Evolutionary conservation across 2,888 invertebrate species (phyloP), one percentile per base, ranked within the genome.

Genomic region (Diachrysia chrysitis): DNA sequence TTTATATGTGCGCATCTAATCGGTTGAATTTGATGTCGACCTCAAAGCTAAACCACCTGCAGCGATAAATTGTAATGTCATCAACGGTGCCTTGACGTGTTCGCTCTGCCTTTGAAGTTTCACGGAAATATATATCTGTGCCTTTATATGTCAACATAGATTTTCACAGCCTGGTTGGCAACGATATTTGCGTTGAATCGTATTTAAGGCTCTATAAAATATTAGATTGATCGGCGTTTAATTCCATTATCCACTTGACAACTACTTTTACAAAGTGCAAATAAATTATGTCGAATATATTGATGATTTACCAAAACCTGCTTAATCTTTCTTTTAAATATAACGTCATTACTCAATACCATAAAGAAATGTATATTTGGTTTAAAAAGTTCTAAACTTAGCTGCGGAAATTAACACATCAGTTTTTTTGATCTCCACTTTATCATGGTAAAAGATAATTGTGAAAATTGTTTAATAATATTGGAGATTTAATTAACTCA

Each of bases 11-110:
- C 19, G 21, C 21, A 51, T 51, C 19, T 10, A 51, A 51, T 51
- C 19, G 21, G 9, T 51, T 21, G 48, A 51, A 12, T 51, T 51
- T 51, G 48, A 51, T 51, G 48, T 21, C 48, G 19, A 51, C 48
- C 48, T 51, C 48, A 51, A 51, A 51, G 48, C 48, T 19, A 51
- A 51, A 51, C 48, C 48, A 51, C 48, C 48, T 51, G 48, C 48
- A 21, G 48, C 48, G 17, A 51, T 51, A 51, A 19, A 51, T 51
- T 51, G 21, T 51, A 51, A 51, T 51, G 48, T 51, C 48, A 51
- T 51, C 48, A 51, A 51, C 21, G 48, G 48, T 51, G 48, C 48
- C 48, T 51, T 51, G 48, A 19, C 48, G 21, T 51, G 48, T 19
- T 21, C 48, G 48, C 48, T 51, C 21, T 51, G 48, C 48, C 19